Base-by-base conservation (phyloP, 2,888 invertebrate species). In the Oligia fasciuncula region DNA sequence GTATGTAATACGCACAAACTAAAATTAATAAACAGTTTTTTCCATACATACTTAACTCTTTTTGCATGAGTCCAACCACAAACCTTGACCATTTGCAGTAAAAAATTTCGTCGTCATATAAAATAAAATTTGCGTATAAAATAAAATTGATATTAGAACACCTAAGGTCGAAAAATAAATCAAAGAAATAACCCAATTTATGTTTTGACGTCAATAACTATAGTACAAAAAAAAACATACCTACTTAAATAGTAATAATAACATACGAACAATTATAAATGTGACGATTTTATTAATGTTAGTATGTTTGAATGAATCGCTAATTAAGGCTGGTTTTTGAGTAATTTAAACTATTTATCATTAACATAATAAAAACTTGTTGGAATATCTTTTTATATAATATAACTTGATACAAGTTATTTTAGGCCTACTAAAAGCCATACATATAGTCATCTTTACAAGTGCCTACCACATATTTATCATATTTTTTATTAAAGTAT, bases 11-110 rank as follows among this genome's bases (percentile, higher is more conserved):
- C 11, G 51, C 8, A 23, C 19, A n/a, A n/a, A 17, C n/a, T 29
- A 62, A 35, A 40, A 29, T 17, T 13, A 0, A 35, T 60, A 67
- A 73, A 35, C 4, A 19, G 11, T n/a, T 54, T 81, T 72, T 67
- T 62, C 8, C 11, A 17, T 9, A 40, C 0, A 9, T n/a, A n/a
- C 14, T 4, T 35, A 35, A 35, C 4, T 29, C 23, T 80, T 80
- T 81, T 81, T 81, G 19, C 43, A 19, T 8, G 23, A 35, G 14
- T 49, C 35, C 35, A 35, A 35, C 35, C 60, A 70, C 13, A 82
- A n/a, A 57, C 68, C 23, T 80, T 75, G 54, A 46, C 5, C 17
- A 80, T 13, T 23, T 29, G 9, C 8, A 43, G 23, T 11, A 29
- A 49, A 81, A 70, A 35, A n/a, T 13, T 1, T 14, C 8, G 19